Evolutionary conservation across 1,140 invertebrate genomes (phyloP).

Genomic region (Drosophila insularis): DNA sequence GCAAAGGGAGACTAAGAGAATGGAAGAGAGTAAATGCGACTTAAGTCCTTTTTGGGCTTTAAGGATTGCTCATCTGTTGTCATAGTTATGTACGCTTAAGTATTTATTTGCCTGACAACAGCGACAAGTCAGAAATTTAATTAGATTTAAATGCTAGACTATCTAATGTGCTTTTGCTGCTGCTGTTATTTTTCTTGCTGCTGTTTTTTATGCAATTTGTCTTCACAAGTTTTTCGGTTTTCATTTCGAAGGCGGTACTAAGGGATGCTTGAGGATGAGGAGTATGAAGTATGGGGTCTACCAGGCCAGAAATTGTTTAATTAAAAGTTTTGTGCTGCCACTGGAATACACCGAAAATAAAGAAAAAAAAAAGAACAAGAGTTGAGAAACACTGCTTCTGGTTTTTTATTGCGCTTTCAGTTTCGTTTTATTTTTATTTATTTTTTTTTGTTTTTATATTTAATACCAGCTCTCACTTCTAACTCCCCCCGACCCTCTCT

Average conservation of each 20-base stretch:
- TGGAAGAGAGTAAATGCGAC: not conserved
- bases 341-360: slow-evolving; percentile 19
- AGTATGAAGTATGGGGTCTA: not conserved
- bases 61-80: slow-evolving; percentile 65
- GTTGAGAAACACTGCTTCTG: slow-evolving; percentile 36
- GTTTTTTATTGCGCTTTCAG: slow-evolving; percentile 22
- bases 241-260: not conserved
- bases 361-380: slow-evolving; percentile 23
- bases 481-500: not conserved
- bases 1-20: not conserved
- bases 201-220: slow-evolving; percentile 62
- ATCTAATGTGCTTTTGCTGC: slow-evolving; percentile 58
- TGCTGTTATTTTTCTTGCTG: slow-evolving; percentile 34
- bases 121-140: slow-evolving; percentile 68
- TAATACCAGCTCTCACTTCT: not conserved
- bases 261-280: too few relatives aligned
- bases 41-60: slow-evolving; percentile 44
- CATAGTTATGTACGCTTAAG: slow-evolving; percentile 42
- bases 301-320: slow-evolving; percentile 75
- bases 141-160: slow-evolving; percentile 74
- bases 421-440: slow-evolving; percentile 19
- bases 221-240: slow-evolving; percentile 62
- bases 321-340: slow-evolving; percentile 70
- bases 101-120: slow-evolving; percentile 66
- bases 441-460: not conserved